These are phyloP conservation scores for Thaumetopoea pityocampa DNA, from an alignment of 1,140 invertebrate genomes.

Conservation along the genomic window DNA sequence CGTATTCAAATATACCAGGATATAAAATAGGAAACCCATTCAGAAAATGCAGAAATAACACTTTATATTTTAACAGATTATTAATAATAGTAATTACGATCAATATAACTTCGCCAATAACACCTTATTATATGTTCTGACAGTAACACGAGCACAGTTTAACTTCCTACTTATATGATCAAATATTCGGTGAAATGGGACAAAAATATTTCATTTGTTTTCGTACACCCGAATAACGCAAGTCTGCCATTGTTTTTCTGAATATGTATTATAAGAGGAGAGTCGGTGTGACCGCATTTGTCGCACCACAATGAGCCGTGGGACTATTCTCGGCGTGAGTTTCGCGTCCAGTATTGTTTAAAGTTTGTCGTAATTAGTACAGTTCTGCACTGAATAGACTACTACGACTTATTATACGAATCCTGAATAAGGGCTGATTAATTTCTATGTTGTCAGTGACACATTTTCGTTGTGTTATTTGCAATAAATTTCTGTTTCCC, in stretches of 20 bases:
- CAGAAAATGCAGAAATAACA: too few species aligned
- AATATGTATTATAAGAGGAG: constrained; percentile 70
- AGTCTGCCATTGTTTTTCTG: constrained; percentile 70
- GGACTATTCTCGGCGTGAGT: constrained; percentile 67
- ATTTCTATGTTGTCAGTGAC: too few species aligned
- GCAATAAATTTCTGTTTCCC: too few species aligned
- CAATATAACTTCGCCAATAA: neutral
- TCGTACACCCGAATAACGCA: constrained; percentile 66
- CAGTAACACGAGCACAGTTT: too few species aligned
- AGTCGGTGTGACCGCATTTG: constrained; percentile 70
- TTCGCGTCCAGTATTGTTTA: constrained; percentile 74
- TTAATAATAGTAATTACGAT: too few species aligned
- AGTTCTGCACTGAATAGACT: constrained; percentile 63
- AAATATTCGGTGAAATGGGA: constrained; percentile 9
- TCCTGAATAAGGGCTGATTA: constrained; percentile 41
- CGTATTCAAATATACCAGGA: too few species aligned
- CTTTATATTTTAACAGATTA: too few species aligned
- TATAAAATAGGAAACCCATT: too few species aligned
- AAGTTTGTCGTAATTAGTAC: constrained; percentile 74
- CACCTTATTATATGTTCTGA: neutral
- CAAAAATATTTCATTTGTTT: constrained; percentile 68
- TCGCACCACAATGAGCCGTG: constrained; percentile 60
- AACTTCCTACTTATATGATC: too few species aligned
- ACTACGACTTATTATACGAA: constrained; percentile 57
- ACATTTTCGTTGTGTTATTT: too few species aligned